These are phyloP conservation scores for Pitangus sulphuratus DNA, from an alignment of 2,797 vertebrate species.

Conservation along the genomic window DNA sequence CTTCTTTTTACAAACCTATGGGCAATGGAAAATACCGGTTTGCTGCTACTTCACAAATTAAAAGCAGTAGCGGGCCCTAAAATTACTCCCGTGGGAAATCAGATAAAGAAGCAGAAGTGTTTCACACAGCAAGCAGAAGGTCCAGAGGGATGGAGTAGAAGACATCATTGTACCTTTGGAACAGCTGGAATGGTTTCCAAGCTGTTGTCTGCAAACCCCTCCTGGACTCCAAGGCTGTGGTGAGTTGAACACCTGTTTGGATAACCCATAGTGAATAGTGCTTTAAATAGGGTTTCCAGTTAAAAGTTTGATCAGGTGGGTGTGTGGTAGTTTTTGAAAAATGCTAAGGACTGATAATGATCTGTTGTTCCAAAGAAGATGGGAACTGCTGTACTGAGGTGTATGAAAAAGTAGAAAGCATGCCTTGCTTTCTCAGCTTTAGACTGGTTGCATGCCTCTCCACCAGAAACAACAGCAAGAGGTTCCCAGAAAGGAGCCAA, in stretches of 20 bases:
- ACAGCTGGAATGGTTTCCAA: background rate
- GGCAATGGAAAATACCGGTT: background rate
- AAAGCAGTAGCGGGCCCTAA: background rate
- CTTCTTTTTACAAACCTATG: background rate
- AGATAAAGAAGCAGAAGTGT: background rate
- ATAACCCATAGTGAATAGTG: background rate
- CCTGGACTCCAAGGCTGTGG: background rate
- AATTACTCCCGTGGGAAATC: background rate
- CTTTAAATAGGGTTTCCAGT: background rate
- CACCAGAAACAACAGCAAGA: background rate
- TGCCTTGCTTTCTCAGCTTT: background rate
- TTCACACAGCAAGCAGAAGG: background rate
- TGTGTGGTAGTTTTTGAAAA: background rate
- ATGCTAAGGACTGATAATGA: background rate
- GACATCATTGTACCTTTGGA: background rate
- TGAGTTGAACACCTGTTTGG: background rate
- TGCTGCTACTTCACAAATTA: background rate
- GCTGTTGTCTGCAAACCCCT: background rate
- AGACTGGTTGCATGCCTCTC: background rate
- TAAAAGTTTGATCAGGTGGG: background rate
- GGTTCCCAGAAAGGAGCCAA: background rate
- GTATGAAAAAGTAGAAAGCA: background rate
- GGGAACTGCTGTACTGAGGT: background rate
- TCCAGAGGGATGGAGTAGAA: background rate
- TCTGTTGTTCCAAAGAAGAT: background rate